These are phyloP conservation scores for Hemibagrus wyckioides DNA, from an alignment of 2,113 vertebrate genomes.

Conservation along the genomic window DNA sequence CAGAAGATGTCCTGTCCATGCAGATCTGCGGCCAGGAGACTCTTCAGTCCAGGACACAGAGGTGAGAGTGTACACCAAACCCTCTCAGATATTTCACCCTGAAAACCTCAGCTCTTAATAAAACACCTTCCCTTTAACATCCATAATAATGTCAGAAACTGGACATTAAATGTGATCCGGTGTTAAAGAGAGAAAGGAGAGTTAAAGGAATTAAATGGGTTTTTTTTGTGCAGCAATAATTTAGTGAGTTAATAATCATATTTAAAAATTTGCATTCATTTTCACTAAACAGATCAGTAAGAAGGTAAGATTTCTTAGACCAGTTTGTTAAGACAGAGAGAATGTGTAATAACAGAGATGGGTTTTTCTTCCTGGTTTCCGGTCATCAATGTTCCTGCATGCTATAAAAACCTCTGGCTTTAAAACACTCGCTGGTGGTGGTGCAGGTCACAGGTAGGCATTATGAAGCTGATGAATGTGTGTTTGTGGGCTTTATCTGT, in stretches of 20 bases:
- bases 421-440: background rate
- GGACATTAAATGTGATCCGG: too few relatives aligned
- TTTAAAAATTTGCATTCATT: background rate
- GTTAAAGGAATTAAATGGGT: too few relatives aligned
- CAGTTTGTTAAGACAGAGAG: background rate
- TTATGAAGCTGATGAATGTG: too few relatives aligned
- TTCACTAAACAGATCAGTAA: background rate
- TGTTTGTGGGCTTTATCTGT: background rate
- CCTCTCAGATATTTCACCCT: too few relatives aligned
- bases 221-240: background rate
- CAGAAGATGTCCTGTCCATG: conserved; percentile 72
- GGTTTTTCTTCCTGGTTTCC: background rate
- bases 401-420: background rate
- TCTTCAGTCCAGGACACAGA: conserved; percentile 70
- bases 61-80: conserved; percentile 61
- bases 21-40: conserved; percentile 69
- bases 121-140: background rate
- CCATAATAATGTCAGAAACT: background rate
- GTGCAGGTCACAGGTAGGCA: too few relatives aligned
- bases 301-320: background rate
- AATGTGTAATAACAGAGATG: background rate
- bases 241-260: background rate
- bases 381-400: background rate
- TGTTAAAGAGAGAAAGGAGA: too few relatives aligned
- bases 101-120: background rate